Conservation (phyloP, 2,797 vertebrate genomes). For the Triplophysa yarkandensis region DNA sequence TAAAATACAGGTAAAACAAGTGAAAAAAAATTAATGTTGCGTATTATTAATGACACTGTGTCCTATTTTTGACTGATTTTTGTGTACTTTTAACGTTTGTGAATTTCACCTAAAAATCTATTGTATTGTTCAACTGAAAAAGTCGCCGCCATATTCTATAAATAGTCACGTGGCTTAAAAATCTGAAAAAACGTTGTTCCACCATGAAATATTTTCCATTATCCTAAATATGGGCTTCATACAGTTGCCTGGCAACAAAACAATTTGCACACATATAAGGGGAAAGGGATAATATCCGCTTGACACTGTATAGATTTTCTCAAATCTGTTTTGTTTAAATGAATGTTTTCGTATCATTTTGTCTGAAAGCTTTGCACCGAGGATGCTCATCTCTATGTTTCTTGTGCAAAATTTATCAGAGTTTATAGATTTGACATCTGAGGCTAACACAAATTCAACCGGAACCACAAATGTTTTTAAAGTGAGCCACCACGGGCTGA, state of each 20-base stretch:
- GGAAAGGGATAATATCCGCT: background rate
- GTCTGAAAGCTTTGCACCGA: too few relatives aligned
- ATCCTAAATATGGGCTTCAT: background rate
- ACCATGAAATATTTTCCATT: background rate
- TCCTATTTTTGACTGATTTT: too few relatives aligned
- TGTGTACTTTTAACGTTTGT: too few relatives aligned
- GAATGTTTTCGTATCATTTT: too few relatives aligned
- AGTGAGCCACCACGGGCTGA: slow-evolving; percentile 1
- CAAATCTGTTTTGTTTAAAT: too few relatives aligned
- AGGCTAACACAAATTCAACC: background rate
- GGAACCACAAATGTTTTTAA: slow-evolving; percentile 11
- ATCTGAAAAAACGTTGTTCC: background rate
- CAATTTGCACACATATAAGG: background rate
- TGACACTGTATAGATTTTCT: background rate
- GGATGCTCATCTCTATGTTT: background rate
- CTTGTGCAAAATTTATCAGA: background rate
- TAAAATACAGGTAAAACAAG: too few relatives aligned
- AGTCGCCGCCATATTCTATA: background rate
- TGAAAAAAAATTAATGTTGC: too few relatives aligned
- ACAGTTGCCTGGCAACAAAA: slow-evolving; percentile 2
- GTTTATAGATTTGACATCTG: background rate
- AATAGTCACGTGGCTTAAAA: background rate
- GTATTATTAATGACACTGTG: too few relatives aligned
- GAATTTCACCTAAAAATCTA: too few relatives aligned
- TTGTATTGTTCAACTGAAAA: too few relatives aligned